These are phyloP conservation scores for Lethrus apterus DNA, from an alignment of 1,140 invertebrate genomes.

Conservation along the genomic window DNA sequence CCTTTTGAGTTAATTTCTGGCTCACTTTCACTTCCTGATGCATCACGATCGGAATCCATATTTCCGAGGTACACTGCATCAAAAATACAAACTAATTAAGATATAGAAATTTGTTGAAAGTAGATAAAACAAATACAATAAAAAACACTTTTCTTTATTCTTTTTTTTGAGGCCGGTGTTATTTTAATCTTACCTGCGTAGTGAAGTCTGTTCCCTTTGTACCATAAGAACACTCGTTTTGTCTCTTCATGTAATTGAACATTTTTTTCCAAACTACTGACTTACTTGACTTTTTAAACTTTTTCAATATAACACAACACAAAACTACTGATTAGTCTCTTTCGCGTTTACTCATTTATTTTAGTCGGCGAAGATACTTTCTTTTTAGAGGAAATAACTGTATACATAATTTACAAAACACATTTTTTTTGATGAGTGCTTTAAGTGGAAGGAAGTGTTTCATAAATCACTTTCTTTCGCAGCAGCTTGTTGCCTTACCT, in stretches of 20 bases:
- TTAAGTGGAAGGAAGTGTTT: slow-evolving; percentile 10
- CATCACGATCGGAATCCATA: slow-evolving; percentile 38
- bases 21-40: slow-evolving; percentile 34
- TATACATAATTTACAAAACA: slow-evolving; percentile 12
- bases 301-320: slow-evolving; percentile 14
- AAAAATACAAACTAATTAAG: slow-evolving; percentile 1
- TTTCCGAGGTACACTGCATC: slow-evolving; percentile 18
- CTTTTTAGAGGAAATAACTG: slow-evolving; percentile 9
- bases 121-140: background rate
- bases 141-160: slow-evolving; percentile 16
- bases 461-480: slow-evolving; percentile 9
- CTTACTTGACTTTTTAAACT: slow-evolving; percentile 29
- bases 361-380: slow-evolving; percentile 1
- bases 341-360: slow-evolving; percentile 10
- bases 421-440: slow-evolving; percentile 11
- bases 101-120: slow-evolving; percentile 1
- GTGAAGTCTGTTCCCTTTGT: slow-evolving; percentile 24
- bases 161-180: slow-evolving; percentile 28
- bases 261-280: slow-evolving; percentile 30
- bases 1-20: slow-evolving; percentile 17
- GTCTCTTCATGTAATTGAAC: slow-evolving; percentile 26
- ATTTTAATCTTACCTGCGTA: slow-evolving; percentile 33
- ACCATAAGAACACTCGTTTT: slow-evolving; percentile 34
- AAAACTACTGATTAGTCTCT: slow-evolving; percentile 13
- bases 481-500: slow-evolving; percentile 14